These are phyloP conservation scores for Upupa epops DNA, from an alignment of 2,113 vertebrate genomes.

Conservation along the genomic window DNA sequence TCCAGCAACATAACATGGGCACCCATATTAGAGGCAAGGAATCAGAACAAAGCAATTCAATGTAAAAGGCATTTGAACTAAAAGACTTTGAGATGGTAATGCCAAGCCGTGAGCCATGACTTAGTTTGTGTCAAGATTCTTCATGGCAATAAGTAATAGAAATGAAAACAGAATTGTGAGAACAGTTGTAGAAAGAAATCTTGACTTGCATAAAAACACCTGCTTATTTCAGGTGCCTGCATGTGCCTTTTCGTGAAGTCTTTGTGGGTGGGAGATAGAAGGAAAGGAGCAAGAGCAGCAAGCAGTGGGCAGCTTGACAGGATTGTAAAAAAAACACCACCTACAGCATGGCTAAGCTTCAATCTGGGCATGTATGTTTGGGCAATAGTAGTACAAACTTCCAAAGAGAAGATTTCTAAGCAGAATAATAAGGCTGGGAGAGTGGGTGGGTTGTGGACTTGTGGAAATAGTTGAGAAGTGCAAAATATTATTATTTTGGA, in stretches of 20 bases:
- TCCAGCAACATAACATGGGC: background rate
- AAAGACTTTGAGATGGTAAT: background rate
- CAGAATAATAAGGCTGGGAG: background rate
- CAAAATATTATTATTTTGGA: background rate
- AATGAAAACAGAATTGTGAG: background rate
- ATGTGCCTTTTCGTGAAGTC: background rate
- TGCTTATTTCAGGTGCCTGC: background rate
- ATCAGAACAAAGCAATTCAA: background rate
- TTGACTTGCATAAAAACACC: background rate
- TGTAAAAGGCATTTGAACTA: background rate
- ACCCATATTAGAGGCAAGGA: background rate
- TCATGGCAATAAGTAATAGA: background rate
- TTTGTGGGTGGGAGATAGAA: background rate
- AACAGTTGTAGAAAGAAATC: background rate
- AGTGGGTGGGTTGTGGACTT: rapidly evolving
- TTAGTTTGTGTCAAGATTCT: background rate
- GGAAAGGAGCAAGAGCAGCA: background rate
- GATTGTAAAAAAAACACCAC: background rate
- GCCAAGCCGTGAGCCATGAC: background rate
- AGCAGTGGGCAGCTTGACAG: background rate
- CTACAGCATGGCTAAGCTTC: background rate
- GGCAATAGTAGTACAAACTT: background rate
- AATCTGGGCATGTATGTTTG: background rate
- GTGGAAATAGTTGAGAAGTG: background rate
- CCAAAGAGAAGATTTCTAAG: background rate